Evolutionary conservation across 2,113 vertebrate genomes (phyloP).

Genomic region (Chaetodon auriga): DNA sequence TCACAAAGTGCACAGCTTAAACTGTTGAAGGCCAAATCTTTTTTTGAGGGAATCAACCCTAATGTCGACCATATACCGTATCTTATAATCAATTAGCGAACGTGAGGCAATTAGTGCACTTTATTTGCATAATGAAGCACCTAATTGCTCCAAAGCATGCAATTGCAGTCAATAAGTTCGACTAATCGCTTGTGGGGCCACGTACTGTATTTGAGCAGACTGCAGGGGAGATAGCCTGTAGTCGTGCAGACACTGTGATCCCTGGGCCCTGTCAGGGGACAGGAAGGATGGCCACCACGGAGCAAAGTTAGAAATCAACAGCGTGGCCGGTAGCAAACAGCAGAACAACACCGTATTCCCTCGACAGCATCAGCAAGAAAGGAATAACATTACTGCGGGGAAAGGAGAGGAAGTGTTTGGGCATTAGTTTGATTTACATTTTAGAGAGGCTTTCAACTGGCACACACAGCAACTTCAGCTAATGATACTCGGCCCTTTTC

Average conservation of each 20-base stretch:
- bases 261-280: slow-evolving; percentile 35
- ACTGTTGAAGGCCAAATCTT: slow-evolving; percentile 41
- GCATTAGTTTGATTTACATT: slow-evolving; percentile 79
- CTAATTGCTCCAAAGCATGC: slow-evolving; percentile 74
- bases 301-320: slow-evolving; percentile 53
- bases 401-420: slow-evolving; percentile 48
- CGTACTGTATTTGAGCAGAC: slow-evolving; percentile 25
- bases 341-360: slow-evolving; percentile 50
- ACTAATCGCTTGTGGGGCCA: slow-evolving; percentile 64
- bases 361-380: slow-evolving; percentile 58
- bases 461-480: slow-evolving; percentile 57
- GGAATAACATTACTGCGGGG: slow-evolving; percentile 48
- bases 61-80: slow-evolving; percentile 63
- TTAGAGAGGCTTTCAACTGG: slow-evolving; percentile 69
- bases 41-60: slow-evolving; percentile 44
- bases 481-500: slow-evolving; percentile 72
- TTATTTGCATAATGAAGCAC: slow-evolving; percentile 82
- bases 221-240: slow-evolving; percentile 38
- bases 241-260: slow-evolving; percentile 48
- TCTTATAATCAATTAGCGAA: slow-evolving; percentile 81
- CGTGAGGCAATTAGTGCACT: slow-evolving; percentile 73
- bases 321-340: slow-evolving; percentile 32
- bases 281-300: slow-evolving; percentile 27
- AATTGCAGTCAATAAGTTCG: slow-evolving; percentile 77
- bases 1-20: slow-evolving; percentile 39